Evolutionary conservation across 2,888 invertebrate species (phyloP).

Genomic region (Caenorhabditis imperialis): DNA sequence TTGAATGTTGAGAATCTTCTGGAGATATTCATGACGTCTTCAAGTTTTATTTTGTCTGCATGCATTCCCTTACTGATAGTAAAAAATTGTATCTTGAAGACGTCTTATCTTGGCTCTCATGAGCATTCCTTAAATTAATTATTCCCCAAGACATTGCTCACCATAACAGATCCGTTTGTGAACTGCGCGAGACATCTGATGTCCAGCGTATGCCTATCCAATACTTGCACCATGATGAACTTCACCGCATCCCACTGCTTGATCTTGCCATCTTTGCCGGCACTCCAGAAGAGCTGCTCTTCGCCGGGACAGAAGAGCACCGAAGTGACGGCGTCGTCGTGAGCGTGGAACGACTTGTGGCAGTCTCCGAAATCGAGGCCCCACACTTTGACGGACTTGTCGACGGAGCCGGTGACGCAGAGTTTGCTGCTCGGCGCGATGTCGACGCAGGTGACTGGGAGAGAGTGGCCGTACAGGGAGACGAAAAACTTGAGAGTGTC

Average conservation of each 20-base stretch:
- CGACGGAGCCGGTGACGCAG: constrained; percentile 93
- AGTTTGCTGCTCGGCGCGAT: constrained; percentile 85
- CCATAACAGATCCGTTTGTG: constrained; percentile 69
- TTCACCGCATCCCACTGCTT: constrained; percentile 97
- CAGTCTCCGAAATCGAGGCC: constrained; percentile 99
- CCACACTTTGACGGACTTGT: constrained; percentile 97
- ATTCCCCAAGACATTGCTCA: constrained; percentile 22
- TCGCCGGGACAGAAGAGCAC: constrained; percentile 88
- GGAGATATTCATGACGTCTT: no score
- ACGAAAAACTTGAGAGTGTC: constrained; percentile 96
- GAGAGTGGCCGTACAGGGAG: constrained; percentile 94
- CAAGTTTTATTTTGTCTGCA: no score
- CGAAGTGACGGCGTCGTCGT: constrained; percentile 90
- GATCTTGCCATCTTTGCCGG: constrained; percentile 92
- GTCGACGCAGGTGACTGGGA: constrained; percentile 93
- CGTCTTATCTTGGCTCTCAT: no score
- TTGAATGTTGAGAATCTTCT: no score
- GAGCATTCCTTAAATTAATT: no score
- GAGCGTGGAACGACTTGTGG: constrained; percentile 93
- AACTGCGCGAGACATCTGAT: constrained; percentile 69
- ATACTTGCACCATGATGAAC: constrained; percentile 90
- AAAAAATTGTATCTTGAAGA: no score
- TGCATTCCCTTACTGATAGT: no score
- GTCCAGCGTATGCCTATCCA: constrained; percentile 82
- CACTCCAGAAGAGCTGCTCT: constrained; percentile 91